Evolutionary conservation across 2,113 vertebrate genomes (phyloP).

Genomic region (Pardalotus punctatus): DNA sequence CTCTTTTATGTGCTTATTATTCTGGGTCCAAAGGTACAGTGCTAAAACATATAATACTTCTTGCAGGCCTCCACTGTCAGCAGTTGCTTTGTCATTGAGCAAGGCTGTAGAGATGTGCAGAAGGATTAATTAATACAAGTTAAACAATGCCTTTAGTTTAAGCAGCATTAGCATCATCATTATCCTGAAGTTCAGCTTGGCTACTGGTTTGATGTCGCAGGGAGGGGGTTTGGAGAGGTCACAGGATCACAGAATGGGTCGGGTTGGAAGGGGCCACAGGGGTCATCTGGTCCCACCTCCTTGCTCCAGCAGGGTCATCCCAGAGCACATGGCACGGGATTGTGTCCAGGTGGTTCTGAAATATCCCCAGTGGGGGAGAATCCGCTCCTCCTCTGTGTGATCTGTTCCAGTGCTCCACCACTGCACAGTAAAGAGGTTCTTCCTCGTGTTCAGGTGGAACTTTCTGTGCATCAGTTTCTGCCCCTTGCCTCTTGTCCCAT

Average conservation of each 20-base stretch:
- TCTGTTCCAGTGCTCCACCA: not conserved
- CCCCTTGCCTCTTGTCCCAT: not conserved
- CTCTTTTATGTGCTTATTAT: constrained; percentile 64
- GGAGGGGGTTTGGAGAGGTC: not conserved
- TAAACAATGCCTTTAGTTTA: not conserved
- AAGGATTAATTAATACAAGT: not conserved
- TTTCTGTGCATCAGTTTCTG: not conserved
- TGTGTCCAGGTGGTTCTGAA: not conserved
- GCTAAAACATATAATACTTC: not conserved
- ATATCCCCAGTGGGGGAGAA: not conserved
- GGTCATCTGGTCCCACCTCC: not conserved
- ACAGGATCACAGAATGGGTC: not conserved
- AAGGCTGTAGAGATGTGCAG: not conserved
- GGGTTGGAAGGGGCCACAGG: not conserved
- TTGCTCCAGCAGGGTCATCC: not conserved
- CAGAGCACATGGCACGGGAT: not conserved
- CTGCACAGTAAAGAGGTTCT: not conserved
- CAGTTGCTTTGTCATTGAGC: constrained; percentile 41
- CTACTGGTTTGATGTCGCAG: not conserved
- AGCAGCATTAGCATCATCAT: not conserved
- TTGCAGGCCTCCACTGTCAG: constrained; percentile 1
- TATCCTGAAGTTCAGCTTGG: not conserved
- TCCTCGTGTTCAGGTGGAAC: not conserved
- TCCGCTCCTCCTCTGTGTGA: no score
- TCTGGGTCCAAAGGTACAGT: constrained; percentile 15